Conservation (phyloP, 2,888 invertebrate species). For the Tinea semifulvella region DNA sequence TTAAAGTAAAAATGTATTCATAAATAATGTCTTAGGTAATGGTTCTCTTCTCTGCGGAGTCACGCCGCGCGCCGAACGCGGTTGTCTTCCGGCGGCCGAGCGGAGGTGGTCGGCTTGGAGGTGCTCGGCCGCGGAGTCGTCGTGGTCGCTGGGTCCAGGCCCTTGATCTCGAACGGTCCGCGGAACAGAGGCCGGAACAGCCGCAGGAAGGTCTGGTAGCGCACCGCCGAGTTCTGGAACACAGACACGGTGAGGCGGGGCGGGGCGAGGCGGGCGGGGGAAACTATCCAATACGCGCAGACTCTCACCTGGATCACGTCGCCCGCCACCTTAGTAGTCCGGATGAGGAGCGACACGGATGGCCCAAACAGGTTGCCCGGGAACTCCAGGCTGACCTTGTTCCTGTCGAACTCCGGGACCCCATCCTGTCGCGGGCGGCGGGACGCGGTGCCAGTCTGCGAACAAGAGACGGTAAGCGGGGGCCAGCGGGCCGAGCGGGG, state of each 20-base stretch:
- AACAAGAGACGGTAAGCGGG: background rate
- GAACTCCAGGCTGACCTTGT: conserved; percentile 72
- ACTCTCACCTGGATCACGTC: conserved; percentile 73
- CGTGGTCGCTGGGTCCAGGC: conserved; percentile 68
- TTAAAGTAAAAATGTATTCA: background rate
- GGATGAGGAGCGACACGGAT: conserved; percentile 72
- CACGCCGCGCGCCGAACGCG: background rate
- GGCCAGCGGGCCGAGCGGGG: background rate
- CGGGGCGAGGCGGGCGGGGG: background rate
- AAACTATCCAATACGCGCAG: no score
- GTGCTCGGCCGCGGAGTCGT: conserved; percentile 32
- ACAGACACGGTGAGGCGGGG: background rate
- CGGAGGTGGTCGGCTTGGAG: background rate
- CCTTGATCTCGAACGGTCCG: conserved; percentile 77
- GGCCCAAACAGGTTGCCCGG: conserved; percentile 73
- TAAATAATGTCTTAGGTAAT: conserved; percentile 7
- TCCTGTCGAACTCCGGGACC: conserved; percentile 69
- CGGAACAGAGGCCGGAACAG: conserved; percentile 80
- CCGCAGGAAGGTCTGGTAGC: conserved; percentile 76
- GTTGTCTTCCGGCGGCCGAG: background rate
- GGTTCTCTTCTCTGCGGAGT: no score
- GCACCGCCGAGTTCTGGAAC: conserved; percentile 79
- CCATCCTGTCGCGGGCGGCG: conserved; percentile 37
- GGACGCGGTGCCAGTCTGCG: conserved; percentile 11
- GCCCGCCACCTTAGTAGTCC: conserved; percentile 71